Evolutionary conservation across 2,888 invertebrate genomes (phyloP).

Genomic region (Leptarthrus brevirostris): DNA sequence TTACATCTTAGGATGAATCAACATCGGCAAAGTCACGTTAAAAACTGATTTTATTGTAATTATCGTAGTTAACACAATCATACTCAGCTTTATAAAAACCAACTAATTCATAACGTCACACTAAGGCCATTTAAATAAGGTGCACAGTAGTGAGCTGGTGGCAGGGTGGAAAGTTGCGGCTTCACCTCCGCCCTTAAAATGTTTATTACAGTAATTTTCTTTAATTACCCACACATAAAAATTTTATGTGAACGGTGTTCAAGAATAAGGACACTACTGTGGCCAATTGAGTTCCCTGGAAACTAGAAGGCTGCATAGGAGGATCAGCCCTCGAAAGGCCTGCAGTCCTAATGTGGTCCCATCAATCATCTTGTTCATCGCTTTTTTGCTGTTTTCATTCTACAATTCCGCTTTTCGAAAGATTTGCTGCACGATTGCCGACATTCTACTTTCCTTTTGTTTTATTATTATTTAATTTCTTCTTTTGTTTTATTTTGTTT

Average conservation of each 20-base stretch:
- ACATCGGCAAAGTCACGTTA: no score
- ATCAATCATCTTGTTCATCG: conserved; percentile 46
- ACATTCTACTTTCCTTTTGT: background rate
- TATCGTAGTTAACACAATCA: no score
- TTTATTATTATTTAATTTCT: conserved; percentile 43
- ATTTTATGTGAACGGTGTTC: conserved; percentile 35
- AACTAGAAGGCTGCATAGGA: conserved; percentile 30
- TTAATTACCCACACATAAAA: conserved; percentile 47
- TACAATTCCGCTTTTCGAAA: background rate
- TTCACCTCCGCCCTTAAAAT: conserved; percentile 41
- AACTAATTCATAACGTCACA: background rate
- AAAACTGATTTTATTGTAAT: no score
- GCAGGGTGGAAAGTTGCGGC: conserved; percentile 3
- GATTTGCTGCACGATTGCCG: conserved; percentile 43
- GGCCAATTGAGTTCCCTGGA: conserved; percentile 39
- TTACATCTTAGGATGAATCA: no score
- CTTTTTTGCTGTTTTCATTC: conserved; percentile 30
- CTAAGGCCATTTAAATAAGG: background rate
- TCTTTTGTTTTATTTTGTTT: conserved; percentile 4
- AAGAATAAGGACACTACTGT: conserved; percentile 14
- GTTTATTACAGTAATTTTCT: conserved; percentile 48
- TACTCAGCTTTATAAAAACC: background rate
- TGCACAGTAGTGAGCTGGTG: conserved; percentile 32
- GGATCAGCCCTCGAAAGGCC: conserved; percentile 10
- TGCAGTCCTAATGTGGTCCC: conserved; percentile 41